Evolutionary conservation across 2,797 vertebrate genomes (phyloP).

Genomic region (Poecilia gillii): DNA sequence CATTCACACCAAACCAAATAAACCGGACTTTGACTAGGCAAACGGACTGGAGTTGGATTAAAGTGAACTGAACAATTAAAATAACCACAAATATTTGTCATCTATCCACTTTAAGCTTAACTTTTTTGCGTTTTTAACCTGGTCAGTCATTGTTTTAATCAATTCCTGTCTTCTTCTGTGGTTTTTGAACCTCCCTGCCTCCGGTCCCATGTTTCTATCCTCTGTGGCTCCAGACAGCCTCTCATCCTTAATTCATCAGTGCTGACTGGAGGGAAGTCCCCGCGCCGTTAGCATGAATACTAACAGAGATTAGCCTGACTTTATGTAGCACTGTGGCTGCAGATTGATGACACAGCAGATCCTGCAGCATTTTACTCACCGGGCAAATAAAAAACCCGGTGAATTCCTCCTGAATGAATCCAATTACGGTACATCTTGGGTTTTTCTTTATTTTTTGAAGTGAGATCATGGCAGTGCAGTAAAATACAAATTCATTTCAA

Average conservation of each 20-base stretch:
- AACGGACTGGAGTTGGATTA: no score
- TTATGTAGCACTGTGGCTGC: neutral
- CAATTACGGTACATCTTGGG: neutral
- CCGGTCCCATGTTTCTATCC: neutral
- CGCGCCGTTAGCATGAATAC: neutral
- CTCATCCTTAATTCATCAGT: constrained; percentile 32
- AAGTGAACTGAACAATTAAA: no score
- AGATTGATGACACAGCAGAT: neutral
- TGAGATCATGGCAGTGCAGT: neutral
- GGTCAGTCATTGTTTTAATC: no score
- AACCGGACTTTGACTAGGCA: no score
- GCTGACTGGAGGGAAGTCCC: neutral
- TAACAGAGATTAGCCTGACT: neutral
- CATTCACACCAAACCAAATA: no score
- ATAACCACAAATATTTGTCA: no score
- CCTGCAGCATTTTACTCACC: neutral
- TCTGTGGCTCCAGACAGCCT: constrained; percentile 1
- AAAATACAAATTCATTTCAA: neutral
- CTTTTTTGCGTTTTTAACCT: no score
- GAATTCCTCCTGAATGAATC: neutral
- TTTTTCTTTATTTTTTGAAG: neutral
- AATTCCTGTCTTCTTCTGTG: no score
- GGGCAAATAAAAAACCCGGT: neutral
- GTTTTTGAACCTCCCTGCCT: neutral
- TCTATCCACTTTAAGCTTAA: no score